Conservation (phyloP, 2,797 vertebrate species). For the Fratercula arctica region DNA sequence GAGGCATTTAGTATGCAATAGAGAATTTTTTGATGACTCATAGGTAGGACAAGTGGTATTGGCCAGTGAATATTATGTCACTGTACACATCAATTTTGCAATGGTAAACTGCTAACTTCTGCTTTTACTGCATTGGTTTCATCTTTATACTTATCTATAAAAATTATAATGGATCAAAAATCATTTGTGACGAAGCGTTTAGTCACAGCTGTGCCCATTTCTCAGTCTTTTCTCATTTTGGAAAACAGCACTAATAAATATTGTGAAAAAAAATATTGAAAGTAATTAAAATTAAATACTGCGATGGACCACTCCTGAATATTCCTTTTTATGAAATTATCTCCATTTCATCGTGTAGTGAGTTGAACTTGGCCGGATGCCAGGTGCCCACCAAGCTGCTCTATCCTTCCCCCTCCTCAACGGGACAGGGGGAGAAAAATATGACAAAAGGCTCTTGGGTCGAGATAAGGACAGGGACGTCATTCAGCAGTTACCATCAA, state of each 20-base stretch:
- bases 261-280: not conserved
- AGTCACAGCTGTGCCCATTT: not conserved
- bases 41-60: not conserved
- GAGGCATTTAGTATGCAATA: not conserved
- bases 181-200: not conserved
- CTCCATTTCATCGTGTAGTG: not conserved
- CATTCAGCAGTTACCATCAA: not conserved
- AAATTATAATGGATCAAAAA: not conserved
- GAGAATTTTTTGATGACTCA: not conserved
- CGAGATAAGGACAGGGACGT: not conserved
- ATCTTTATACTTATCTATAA: not conserved
- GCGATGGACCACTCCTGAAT: not conserved
- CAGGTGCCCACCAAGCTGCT: not conserved
- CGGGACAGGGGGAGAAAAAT: not conserved
- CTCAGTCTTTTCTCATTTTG: not conserved
- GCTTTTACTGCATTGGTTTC: not conserved
- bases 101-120: not conserved
- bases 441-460: not conserved
- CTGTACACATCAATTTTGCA: not conserved
- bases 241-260: not conserved
- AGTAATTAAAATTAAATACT: not conserved
- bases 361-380: not conserved
- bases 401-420: not conserved
- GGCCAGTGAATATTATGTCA: not conserved
- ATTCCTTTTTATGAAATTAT: not conserved